Conservation (phyloP, 1,140 invertebrate species). For the Drosophila melanogaster region Release_6_plus_ISO1_MT NT_037436.4:11671001-11671500, state of each 20-base stretch:
- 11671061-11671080: constrained; percentile 21
- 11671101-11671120: background rate
- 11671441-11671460: constrained; percentile 37
- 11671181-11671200: too few relatives aligned
- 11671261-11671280: background rate
- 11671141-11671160: background rate
- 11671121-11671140: too few relatives aligned
- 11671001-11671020: constrained; percentile 9
- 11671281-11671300: background rate
- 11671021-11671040: constrained; percentile 42
- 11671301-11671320: background rate
- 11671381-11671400: constrained; percentile 12
- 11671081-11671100: constrained; percentile 4
- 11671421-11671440: constrained; percentile 47
- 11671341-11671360: background rate
- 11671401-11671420: constrained; percentile 42
- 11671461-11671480: background rate
- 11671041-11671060: constrained; percentile 23
- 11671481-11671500: constrained; percentile 3
- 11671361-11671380: background rate
- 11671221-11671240: too few relatives aligned
- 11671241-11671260: too few relatives aligned
- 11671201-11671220: too few relatives aligned
- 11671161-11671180: too few relatives aligned
- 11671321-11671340: background rate